A percentile compares a stretch with the other conserved stretches of the same genome.
Conservation (phyloP, 2,113 vertebrate genomes). For the Polypterus bichir region DNA sequence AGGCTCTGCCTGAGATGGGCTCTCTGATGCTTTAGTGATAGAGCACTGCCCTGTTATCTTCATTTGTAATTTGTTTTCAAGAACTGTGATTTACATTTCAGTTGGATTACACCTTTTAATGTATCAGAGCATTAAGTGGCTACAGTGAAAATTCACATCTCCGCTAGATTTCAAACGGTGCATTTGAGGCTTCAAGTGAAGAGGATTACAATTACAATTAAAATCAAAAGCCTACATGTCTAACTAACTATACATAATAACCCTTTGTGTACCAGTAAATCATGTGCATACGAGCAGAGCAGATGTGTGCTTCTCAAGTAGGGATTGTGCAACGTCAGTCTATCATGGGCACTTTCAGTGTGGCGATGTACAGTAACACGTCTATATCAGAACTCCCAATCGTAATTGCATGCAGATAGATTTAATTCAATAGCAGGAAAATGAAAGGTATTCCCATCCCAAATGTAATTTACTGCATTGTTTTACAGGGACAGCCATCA, state of each 20-base stretch:
- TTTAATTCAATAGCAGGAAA: constrained; percentile 43
- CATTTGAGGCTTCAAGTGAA: constrained; percentile 66
- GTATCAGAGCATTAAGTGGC: constrained; percentile 54
- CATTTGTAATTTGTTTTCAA: constrained; percentile 80
- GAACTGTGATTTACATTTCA: constrained; percentile 91
- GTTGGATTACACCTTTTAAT: constrained; percentile 83
- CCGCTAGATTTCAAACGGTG: constrained; percentile 59
- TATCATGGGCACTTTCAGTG: too few species aligned
- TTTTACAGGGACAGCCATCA: too few species aligned
- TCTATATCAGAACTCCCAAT: too few species aligned
- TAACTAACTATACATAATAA: constrained; percentile 53
- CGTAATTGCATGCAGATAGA: constrained; percentile 49
- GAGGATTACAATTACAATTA: constrained; percentile 79
- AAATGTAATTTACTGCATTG: not conserved
- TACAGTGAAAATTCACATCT: constrained; percentile 45
- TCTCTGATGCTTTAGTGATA: constrained; percentile 56
- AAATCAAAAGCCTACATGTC: constrained; percentile 63
- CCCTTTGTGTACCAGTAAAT: constrained; percentile 47
- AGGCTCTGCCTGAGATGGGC: constrained; percentile 29
- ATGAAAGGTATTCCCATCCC: constrained; percentile 26
- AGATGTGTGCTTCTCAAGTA: constrained; percentile 37
- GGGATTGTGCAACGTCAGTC: constrained; percentile 10
- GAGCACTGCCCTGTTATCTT: constrained; percentile 61
- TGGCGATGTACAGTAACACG: too few species aligned
- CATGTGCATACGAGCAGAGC: constrained; percentile 16